Conservation (phyloP, 2,888 invertebrate genomes). For the Yponomeuta evonymella region DNA sequence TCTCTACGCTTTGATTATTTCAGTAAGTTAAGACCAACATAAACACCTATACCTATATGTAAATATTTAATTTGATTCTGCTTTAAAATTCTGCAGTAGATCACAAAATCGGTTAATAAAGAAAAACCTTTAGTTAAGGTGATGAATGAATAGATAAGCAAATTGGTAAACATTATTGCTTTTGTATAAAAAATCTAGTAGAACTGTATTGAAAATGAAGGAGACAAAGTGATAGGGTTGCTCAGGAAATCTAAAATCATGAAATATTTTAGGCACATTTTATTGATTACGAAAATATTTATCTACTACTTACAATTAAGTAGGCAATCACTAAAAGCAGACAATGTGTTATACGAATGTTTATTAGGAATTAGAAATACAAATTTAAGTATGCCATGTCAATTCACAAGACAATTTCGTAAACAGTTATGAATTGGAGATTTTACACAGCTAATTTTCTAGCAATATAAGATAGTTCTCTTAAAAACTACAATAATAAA, state of each 20-base stretch:
- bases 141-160: too few species aligned
- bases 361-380: not conserved
- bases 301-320: conserved; percentile 52
- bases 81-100: too few species aligned
- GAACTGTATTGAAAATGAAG: too few species aligned
- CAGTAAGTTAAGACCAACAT: too few species aligned
- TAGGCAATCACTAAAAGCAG: not conserved
- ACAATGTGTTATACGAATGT: not conserved
- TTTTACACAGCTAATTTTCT: not conserved
- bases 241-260: conserved; percentile 23
- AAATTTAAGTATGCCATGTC: not conserved
- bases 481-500: not conserved
- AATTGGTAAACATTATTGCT: too few species aligned
- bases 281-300: conserved; percentile 68
- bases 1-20: too few species aligned
- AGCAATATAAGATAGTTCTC: not conserved
- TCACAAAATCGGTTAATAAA: too few species aligned
- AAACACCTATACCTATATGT: too few species aligned
- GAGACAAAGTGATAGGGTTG: not conserved
- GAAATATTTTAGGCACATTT: conserved; percentile 38
- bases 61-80: too few species aligned
- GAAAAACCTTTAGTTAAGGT: too few species aligned
- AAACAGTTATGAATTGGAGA: not conserved
- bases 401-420: not conserved
- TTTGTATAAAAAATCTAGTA: too few species aligned